Conservation (phyloP, 2,797 vertebrate species). For the Artibeus lituratus region DNA sequence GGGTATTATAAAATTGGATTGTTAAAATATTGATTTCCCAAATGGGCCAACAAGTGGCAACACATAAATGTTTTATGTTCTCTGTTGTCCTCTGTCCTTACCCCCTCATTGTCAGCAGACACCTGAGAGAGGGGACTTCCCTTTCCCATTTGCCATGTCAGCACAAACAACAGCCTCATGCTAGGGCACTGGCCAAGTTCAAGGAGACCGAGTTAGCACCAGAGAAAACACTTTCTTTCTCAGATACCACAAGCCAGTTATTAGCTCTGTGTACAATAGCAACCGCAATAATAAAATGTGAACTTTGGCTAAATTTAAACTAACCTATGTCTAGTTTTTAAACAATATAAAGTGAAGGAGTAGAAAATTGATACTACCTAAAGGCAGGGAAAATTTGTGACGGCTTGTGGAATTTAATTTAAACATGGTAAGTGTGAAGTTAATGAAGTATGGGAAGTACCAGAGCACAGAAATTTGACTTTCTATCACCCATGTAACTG, state of each 20-base stretch:
- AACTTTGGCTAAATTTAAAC: not conserved
- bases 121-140: not conserved
- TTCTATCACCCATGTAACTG: not conserved
- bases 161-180: not conserved
- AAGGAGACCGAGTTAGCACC: not conserved
- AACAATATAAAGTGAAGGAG: not conserved
- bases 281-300: not conserved
- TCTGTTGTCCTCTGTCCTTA: constrained; percentile 16
- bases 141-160: not conserved
- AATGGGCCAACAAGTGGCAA: constrained; percentile 6
- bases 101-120: not conserved
- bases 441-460: not conserved
- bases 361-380: not conserved
- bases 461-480: not conserved
- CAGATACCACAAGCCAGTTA: not conserved
- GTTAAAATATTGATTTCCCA: constrained; percentile 60
- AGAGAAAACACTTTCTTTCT: not conserved
- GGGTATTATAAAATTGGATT: constrained; percentile 30
- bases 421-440: not conserved
- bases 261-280: not conserved
- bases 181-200: not conserved
- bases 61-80: constrained; percentile 47
- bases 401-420: not conserved
- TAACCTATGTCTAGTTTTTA: not conserved
- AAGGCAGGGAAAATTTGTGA: not conserved